Evolutionary conservation across 2,797 vertebrate genomes (phyloP), one percentile per base, ranked within the genome.

Genomic region (Rhinophrynus dorsalis): DNA sequence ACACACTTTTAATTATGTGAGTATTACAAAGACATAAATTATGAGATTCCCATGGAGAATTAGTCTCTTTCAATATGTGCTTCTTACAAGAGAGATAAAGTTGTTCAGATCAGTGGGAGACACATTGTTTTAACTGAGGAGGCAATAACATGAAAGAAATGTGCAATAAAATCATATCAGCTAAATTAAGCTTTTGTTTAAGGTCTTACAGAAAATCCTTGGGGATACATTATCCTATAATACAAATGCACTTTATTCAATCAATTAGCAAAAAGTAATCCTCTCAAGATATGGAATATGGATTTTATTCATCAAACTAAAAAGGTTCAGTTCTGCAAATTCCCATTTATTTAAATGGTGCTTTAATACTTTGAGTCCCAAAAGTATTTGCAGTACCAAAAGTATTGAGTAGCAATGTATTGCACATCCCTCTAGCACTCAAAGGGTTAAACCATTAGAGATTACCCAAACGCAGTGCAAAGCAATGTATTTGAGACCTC

Each of bases 61-160:
- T 59, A 33, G 13, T 37, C 35, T 56, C 40, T 51, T 59, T 40
- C 29, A n/a, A 37, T 18, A 15, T 35, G 50, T 13, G 24, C 23
- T 30, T 32, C 23, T 58, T 68, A 18, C 51, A 12, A 67, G 55
- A 50, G 54, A 37, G 32, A 38, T 50, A 18, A 44, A 68, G 37
- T 40, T 50, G 44, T 42, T 59, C 12, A 40, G 17, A 68, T 50
- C 66, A 40, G 66, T 51, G 37, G 55, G 44, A 33, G 45, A 47
- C 47, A 32, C 37, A 27, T 68, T 68, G 33, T 40, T 60, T 60
- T 60, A 51, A 68, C 45, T 42, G 56, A 33, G 45, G 60, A 47
- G 47, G 67, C 33, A 52, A 55, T 66, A 33, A 59, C 47, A 23
- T 24, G 35, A 68, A 68, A 68, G 26, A 60, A 68, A 42, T 42